phyloP scores from a whole-genome alignment of 2,888 invertebrate genomes.

The Melipona beecheii region DNA sequence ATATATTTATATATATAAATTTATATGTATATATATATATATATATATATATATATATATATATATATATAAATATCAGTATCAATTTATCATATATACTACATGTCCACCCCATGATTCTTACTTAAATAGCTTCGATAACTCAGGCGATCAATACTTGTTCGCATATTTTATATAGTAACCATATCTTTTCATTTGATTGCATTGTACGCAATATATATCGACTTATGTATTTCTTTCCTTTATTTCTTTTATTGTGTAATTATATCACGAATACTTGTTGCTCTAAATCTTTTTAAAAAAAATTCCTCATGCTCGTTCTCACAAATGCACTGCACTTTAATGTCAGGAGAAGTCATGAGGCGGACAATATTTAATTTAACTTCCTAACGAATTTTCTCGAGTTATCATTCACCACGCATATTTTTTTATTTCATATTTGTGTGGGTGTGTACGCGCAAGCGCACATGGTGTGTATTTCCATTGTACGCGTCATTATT shows the following conservation, averaged over 20 bases:
- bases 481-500: constrained; percentile 26
- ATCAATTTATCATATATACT: constrained; percentile 64
- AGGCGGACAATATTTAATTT: constrained; percentile 65
- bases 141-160: constrained; percentile 41
- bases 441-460: not conserved
- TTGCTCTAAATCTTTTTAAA: constrained; percentile 11
- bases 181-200: constrained; percentile 49
- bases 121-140: constrained; percentile 59
- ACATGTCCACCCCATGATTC: constrained; percentile 64
- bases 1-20: constrained; percentile 58
- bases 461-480: not conserved
- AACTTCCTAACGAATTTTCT: constrained; percentile 68
- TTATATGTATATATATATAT: constrained; percentile 13
- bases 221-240: not conserved
- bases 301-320: not conserved
- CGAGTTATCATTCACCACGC: constrained; percentile 57
- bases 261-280: constrained; percentile 12
- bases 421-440: constrained; percentile 31
- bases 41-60: constrained; percentile 45
- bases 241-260: constrained; percentile 18
- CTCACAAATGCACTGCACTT: not conserved
- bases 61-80: constrained; percentile 60
- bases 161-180: constrained; percentile 47
- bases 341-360: constrained; percentile 44
- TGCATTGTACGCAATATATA: constrained; percentile 48